Base-by-base conservation (phyloP, 2,113 vertebrate species). In the Oncorhynchus clarkii region DNA sequence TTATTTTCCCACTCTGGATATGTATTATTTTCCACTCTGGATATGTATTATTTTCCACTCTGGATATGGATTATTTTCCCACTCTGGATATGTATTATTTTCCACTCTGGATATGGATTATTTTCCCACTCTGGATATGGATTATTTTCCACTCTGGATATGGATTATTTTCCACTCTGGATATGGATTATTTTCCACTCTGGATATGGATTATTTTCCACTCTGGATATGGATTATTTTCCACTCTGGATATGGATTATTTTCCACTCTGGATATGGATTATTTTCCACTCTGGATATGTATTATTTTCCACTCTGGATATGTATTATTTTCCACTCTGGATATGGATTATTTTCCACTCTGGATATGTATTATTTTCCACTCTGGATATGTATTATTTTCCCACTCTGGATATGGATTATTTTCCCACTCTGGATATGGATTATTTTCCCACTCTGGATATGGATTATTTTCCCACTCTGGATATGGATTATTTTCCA, bases 191-290 rank as follows among this genome's bases (percentile, higher is more conserved):
- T 82, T 84, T 60, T 22, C 20, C 27, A 20, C 18, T 60, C 4
- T 60, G 6, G 14, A 67, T 34, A 34, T 34, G 66, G 62, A 80
- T 82, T 31, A 31, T 84, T 60, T 22, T 6, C 20, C 29, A 29
- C 29, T 29, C 70, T 71, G 26, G 71, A 82, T 67, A 69, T 78
- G 72, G 74, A 85, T 67, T 66, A 80, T 82, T 84, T 60, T 22
- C 20, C 59, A 20, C 5, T 60, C 4, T 60, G 6, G 14, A 67
- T 34, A 34, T 34, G 29, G 29, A 31, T 31, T 66, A 80, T 82
- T 84, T 60, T 9, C 20, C 59, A 20, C 18, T 60, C 4, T 22
- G 6, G 14, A 67, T 20, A 34, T 34, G 29, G 29, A 31, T 31
- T 66, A 80, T 82, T 84, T 60, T 22, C 20, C 59, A 20, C 18